Base-by-base conservation (phyloP, 1,140 invertebrate genomes). In the Drosophila melanica region DNA sequence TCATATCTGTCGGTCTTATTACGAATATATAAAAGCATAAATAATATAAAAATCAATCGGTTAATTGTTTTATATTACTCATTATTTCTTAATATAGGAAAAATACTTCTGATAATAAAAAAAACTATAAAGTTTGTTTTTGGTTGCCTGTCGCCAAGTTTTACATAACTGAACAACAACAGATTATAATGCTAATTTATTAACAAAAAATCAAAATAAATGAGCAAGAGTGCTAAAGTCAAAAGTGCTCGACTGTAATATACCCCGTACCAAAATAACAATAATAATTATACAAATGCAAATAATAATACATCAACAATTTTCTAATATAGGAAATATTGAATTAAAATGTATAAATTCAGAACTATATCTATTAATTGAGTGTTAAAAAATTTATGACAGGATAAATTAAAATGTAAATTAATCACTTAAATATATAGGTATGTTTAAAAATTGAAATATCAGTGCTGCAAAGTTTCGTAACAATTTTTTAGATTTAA, bases 181-280 rank as follows among this genome's bases (percentile, higher is more conserved):
- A 59, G 9, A 14, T 18, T 58, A 41, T 41, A 41, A 58, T 58
- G 64, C n/a, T 27, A 55, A 65, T 65, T 7, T 35, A 14, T 18
- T 41, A 37, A 58, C 27, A n/a, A 39, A 18, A 57, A 30, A 67
- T 48, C 1, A 20, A 45, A 14, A 20, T 33, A 27, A n/a, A 42
- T 3, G 6, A 42, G 39, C n/a, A 2, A 11, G 27, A 12, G 18
- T 42, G 23, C 9, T 30, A 9, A 0, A 30, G 11, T 11, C 9
- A 1, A 45, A 20, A 14, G 20, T n/a, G 37, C 7, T 20, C 1
- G 23, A 10, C 42, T 35, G 4, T 1, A 4, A 35, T 30, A 20
- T 47, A 60, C 58, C 58, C 58, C 37, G 12, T 16, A 33, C 12
- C 9, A 2, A 16, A 23, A 5, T 12, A 39, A 39, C 37, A 39